phyloP scores from a whole-genome alignment of 2,888 invertebrate species.

The Amblyteles armatorius region DNA sequence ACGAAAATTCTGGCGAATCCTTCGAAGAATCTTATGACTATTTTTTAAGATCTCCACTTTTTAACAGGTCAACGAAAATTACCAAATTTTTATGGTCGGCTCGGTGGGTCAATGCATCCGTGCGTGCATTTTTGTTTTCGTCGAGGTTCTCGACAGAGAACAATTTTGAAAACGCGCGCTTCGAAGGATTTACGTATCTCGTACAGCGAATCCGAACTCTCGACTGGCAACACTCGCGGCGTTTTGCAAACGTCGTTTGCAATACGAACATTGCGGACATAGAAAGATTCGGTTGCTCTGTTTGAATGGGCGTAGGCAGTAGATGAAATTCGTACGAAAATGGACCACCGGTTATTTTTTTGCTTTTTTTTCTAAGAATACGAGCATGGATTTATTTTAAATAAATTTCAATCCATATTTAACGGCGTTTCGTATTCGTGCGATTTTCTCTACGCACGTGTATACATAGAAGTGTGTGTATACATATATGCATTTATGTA shows the following conservation, averaged over 20 bases:
- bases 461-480: conserved; percentile 72
- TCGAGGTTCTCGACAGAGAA: too few species aligned
- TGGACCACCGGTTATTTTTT: not conserved
- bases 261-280: conserved; percentile 14
- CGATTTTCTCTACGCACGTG: conserved; percentile 56
- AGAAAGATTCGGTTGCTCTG: conserved; percentile 27
- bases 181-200: not conserved
- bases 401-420: conserved; percentile 34
- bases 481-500: conserved; percentile 73
- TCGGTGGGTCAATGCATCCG: not conserved
- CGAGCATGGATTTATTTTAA: not conserved
- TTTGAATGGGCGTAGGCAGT: conserved; percentile 3
- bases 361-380: not conserved
- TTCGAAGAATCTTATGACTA: not conserved
- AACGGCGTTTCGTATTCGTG: conserved; percentile 10
- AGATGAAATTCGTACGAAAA: conserved; percentile 47
- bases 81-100: not conserved
- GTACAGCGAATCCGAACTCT: not conserved
- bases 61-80: not conserved
- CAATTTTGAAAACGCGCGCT: not conserved
- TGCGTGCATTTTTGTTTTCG: not conserved
- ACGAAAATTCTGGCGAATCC: not conserved
- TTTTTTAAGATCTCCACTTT: not conserved
- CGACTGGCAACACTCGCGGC: conserved; percentile 51
- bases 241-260: conserved; percentile 14